Evolutionary conservation across 2,888 invertebrate genomes (phyloP).

Genomic region (Sinelater perroti): DNA sequence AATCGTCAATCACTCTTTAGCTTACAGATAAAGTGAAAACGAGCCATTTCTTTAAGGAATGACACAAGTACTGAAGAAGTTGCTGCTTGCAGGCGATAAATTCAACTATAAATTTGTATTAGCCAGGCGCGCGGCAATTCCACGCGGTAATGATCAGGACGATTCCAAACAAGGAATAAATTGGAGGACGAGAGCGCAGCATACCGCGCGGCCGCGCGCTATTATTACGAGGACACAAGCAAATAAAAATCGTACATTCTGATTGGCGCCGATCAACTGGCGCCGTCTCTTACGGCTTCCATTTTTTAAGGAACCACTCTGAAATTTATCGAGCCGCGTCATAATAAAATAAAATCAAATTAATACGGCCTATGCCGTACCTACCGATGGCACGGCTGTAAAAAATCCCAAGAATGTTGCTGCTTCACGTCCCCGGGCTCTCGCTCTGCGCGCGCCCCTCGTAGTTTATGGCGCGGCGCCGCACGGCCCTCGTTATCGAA

Average conservation of each 20-base stretch:
- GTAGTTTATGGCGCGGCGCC: slow-evolving; percentile 19
- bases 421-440: slow-evolving; percentile 46
- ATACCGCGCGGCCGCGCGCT: no score
- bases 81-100: neutral
- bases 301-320: slow-evolving; percentile 50
- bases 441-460: slow-evolving; percentile 24
- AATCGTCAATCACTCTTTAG: no score
- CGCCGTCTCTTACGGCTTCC: slow-evolving; percentile 54
- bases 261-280: slow-evolving; percentile 57
- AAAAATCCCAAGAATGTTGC: slow-evolving; percentile 58
- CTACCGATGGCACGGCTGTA: slow-evolving; percentile 49
- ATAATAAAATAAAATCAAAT: slow-evolving; percentile 61
- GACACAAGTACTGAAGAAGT: no score
- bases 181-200: no score
- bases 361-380: slow-evolving; percentile 53
- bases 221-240: slow-evolving; percentile 23
- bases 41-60: no score
- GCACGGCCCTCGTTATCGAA: slow-evolving; percentile 16
- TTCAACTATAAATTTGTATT: neutral
- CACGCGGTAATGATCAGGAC: slow-evolving; percentile 11
- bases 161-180: slow-evolving; percentile 21
- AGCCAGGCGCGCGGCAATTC: neutral
- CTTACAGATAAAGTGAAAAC: no score
- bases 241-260: slow-evolving; percentile 44
- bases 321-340: slow-evolving; percentile 59